phyloP scores from a whole-genome alignment of 92 coral and sea anemone genomes.

The Siderastrea siderea region DNA sequence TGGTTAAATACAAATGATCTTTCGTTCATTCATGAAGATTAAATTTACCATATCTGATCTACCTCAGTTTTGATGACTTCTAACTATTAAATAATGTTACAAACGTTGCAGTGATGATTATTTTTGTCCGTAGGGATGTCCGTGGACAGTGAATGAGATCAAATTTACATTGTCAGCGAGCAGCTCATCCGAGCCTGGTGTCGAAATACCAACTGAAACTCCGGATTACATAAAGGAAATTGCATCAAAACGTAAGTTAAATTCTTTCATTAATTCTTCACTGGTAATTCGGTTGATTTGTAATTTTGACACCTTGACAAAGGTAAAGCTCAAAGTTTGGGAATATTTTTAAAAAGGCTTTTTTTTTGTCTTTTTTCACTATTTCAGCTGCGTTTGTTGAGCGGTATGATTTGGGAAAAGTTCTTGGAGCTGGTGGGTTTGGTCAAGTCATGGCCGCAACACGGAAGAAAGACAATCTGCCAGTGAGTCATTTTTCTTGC shows the following conservation, averaged over 20 bases:
- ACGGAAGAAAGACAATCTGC: background rate
- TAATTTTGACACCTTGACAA: background rate
- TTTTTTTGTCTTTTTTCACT: background rate
- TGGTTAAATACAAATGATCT: too few species aligned
- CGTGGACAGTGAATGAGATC: too few species aligned
- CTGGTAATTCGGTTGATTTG: background rate
- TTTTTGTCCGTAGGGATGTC: too few species aligned
- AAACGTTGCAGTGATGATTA: too few species aligned
- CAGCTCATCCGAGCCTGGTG: background rate
- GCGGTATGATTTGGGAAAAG: background rate
- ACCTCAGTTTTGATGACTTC: too few species aligned
- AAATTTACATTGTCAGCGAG: too few species aligned
- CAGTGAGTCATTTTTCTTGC: background rate
- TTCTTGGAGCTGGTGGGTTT: conserved; percentile 22
- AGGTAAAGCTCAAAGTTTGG: background rate
- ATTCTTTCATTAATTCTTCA: background rate
- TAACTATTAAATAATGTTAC: too few species aligned
- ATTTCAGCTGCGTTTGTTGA: conserved; percentile 4
- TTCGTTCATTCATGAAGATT: too few species aligned
- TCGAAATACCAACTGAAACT: background rate
- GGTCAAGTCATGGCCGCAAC: conserved; percentile 24
- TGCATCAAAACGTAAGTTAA: background rate
- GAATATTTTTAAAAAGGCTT: background rate
- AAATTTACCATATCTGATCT: too few species aligned
- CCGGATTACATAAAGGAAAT: background rate